These are phyloP conservation scores for Austrolebias charrua DNA, from an alignment of 2,797 vertebrate species.

Conservation along the genomic window DNA sequence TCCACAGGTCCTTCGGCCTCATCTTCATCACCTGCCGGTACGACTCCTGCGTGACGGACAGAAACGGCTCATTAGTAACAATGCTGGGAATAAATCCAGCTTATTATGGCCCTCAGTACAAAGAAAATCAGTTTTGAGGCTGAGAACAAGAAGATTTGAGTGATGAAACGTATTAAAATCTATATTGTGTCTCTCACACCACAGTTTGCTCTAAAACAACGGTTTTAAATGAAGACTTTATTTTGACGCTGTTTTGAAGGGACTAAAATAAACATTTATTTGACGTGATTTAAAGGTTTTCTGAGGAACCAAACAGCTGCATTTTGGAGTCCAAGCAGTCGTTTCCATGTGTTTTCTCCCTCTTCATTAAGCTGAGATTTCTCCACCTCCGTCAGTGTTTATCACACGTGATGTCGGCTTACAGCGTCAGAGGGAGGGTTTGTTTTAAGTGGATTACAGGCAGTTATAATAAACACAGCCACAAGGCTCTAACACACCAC, in stretches of 20 bases:
- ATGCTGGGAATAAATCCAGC: neutral
- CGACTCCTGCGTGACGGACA: slow-evolving; percentile 83
- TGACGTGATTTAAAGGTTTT: too few relatives aligned
- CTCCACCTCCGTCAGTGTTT: slow-evolving; percentile 33
- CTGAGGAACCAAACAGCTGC: neutral
- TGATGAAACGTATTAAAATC: neutral
- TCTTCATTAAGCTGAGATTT: slow-evolving; percentile 13
- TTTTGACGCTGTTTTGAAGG: too few relatives aligned
- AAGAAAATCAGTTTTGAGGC: too few relatives aligned
- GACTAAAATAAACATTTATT: too few relatives aligned
- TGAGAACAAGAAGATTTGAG: too few relatives aligned
- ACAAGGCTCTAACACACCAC: slow-evolving; percentile 49
- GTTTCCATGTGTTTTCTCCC: slow-evolving; percentile 1
- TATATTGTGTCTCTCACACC: too few relatives aligned
- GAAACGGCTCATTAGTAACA: neutral
- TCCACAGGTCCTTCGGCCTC: slow-evolving; percentile 98
- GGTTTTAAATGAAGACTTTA: too few relatives aligned
- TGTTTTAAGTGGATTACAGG: slow-evolving; percentile 64
- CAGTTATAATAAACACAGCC: slow-evolving; percentile 64
- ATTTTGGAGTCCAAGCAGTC: neutral
- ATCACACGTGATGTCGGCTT: slow-evolving; percentile 41
- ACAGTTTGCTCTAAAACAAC: too few relatives aligned
- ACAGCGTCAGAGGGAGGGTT: slow-evolving; percentile 31
- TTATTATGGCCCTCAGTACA: neutral
- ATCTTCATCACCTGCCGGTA: slow-evolving; percentile 99